Evolutionary conservation across 2,113 vertebrate species (phyloP), one percentile per base, ranked within the genome.

Genomic region (Centropus unirufus): DNA sequence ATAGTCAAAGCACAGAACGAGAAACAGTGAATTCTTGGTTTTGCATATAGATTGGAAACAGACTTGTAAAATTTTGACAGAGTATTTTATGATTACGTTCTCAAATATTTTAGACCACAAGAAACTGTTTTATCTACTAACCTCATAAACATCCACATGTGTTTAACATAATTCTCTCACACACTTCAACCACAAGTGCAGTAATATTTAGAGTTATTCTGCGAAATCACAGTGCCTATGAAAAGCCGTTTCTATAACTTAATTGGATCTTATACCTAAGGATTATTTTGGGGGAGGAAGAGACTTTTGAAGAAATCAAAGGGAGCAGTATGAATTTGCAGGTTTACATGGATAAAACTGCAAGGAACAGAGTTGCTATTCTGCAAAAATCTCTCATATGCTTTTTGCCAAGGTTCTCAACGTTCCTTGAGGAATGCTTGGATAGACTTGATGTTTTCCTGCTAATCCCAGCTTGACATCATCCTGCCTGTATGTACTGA

Each of bases 341-440:
- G 17, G 44, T 39, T 61, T 14, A 13, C 14, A 51, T 6, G 0
- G 39, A 34, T 40, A 12, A 75, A 79, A 26, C 39, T 5, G 22
- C 27, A 61, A 16, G 30, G 36, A 36, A 36, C 36, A 36, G 2
- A 2, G 21, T 13, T 12, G 8, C 29, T 29, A 27, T 13, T 67
- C 34, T 6, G 27, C 75, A 55, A 7, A 54, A n/a, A 5, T 13
- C 54, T 15, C 46, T 23, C 2, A 26, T 2, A 5, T 0, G 4
- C 2, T 7, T 16, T n/a, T 32, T 2, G 14, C 15, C n/a, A 27
- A 1, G 5, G 2, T 4, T 8, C 24, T 22, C 5, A 6, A 17
- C 26, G 36, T 12, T 74, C 27, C 32, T 20, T 13, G 14, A 59
- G 21, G 42, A 76, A 24, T 4, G 24, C 42, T 51, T 49, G 66